Conservation (phyloP, 2,797 vertebrate species). For the Spinus olivaceus region DNA sequence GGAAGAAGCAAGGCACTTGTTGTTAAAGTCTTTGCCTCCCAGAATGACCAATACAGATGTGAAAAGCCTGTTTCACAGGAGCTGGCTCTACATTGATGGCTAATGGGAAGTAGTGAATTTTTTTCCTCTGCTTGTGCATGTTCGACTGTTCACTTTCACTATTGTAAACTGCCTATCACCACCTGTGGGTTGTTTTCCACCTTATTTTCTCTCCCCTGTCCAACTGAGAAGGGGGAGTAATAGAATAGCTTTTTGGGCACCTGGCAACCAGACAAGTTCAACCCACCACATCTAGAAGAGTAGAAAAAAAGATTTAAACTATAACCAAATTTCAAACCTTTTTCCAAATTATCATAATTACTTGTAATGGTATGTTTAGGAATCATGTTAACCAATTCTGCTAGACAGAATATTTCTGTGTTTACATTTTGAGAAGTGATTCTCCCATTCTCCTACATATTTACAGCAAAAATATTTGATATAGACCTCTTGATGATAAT, state of each 20-base stretch:
- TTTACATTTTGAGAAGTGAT: neutral
- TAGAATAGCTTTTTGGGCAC: neutral
- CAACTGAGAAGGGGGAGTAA: neutral
- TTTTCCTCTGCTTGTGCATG: neutral
- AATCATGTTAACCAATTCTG: neutral
- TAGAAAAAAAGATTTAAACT: neutral
- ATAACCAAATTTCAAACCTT: neutral
- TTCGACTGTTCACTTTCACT: neutral
- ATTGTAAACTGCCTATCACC: neutral
- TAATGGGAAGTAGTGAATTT: neutral
- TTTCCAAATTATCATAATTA: neutral
- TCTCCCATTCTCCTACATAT: neutral
- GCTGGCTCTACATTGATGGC: rapidly evolving
- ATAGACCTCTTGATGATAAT: neutral
- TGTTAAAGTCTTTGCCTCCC: neutral
- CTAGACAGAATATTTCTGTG: neutral
- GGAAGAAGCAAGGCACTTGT: rapidly evolving
- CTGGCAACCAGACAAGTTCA: neutral
- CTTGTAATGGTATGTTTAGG: neutral
- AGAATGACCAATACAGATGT: neutral
- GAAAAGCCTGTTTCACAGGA: neutral
- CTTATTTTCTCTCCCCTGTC: neutral
- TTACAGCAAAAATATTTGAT: neutral
- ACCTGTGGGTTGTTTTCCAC: neutral
- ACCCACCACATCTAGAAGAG: neutral